Base-by-base conservation (phyloP, 2,797 vertebrate genomes). In the Sarcoramphus papa region DNA sequence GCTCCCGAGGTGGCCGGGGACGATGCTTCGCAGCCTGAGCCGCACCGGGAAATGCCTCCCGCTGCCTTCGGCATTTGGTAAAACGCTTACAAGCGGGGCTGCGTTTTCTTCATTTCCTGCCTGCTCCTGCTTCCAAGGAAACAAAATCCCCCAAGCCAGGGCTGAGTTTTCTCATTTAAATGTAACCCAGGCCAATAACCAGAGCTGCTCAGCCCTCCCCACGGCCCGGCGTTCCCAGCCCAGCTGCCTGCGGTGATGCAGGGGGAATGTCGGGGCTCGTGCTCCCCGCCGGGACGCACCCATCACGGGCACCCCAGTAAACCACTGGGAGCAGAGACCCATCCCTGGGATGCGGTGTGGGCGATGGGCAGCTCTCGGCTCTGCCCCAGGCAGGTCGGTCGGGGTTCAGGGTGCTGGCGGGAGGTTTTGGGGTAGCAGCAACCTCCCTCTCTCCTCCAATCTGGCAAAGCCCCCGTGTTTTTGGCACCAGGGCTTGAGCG, bases 91-190 rank as follows among this genome's bases (percentile, higher is more conserved):
- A 40, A 95, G 94, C 59, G 9, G 72, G 78, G 82, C 85, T 4
- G 69, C 62, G 28, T 86, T 84, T 70, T 70, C 90, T 90, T 95
- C 95, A 88, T 95, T 96, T 95, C 95, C 94, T 97, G 95, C 90
- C 92, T 83, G 92, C 79, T 95, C 81, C 79, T 0, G 90, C 95
- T 96, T 95, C 95, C 95, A 95, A 92, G 93, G 95, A 93, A 93
- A 96, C 93, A 74, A 74, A 92, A 92, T 88, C 87, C 95, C 87
- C 87, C 87, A 91, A 82, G 91, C 94, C 87, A 87, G 92, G 89
- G 81, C 95, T 83, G 92, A 91, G 87, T 84, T 92, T 97, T 82
- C 92, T 89, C 87, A 16, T 92, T 91, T 74, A 65, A 84, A 82
- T 56, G 43, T n/a, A 88, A 69, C 81, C 78, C 92, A 80, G 89